Base-by-base conservation (phyloP, 2,888 invertebrate genomes). In the Heliconius hortense region DNA sequence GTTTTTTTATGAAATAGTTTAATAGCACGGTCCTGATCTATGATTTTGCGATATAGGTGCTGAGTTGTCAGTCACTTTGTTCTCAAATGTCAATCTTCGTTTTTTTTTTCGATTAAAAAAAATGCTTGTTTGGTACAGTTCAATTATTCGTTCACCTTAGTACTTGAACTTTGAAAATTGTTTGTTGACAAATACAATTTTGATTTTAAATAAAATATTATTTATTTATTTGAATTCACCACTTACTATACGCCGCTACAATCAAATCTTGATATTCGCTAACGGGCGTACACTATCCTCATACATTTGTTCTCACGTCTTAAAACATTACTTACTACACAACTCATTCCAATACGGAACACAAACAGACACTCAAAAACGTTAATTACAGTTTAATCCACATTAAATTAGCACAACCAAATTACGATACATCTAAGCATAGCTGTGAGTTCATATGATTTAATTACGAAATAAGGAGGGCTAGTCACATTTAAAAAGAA, bases 261-360 rank as follows among this genome's bases (percentile, higher is more conserved):
- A 35, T 15, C 4, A 64, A 64, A 35, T n/a, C 35, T 64, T 35
- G 64, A 64, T n/a, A 64, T n/a, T 64, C 21, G 21, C 31, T 31
- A 63, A 48, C 43, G 15, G 43, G 53, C 8, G 11, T 21, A 60
- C 4, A 15, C 24, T 24, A 60, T 13, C 26, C 1, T 64, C 64
- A 5, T 64, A 64, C 35, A 64, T 64, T n/a, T n/a, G n/a, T 64
- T 64, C 64, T 35, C 64, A 35, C 63, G 63, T 64, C 35, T n/a
- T 35, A 64, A 8, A 64, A 35, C 31, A 21, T 5, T 21, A 5
- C 11, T 24, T 24, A 60, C 26, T 13, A 1, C 24, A 5, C 26
- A 60, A 24, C 24, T 60, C 59, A 24, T 60, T 26, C 4, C 13
- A 26, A 24, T 60, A 24, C n/a, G 1, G 56, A 8, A 56, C n/a